Evolutionary conservation across 2,797 vertebrate genomes (phyloP).

Genomic region (Mus minutoides): DNA sequence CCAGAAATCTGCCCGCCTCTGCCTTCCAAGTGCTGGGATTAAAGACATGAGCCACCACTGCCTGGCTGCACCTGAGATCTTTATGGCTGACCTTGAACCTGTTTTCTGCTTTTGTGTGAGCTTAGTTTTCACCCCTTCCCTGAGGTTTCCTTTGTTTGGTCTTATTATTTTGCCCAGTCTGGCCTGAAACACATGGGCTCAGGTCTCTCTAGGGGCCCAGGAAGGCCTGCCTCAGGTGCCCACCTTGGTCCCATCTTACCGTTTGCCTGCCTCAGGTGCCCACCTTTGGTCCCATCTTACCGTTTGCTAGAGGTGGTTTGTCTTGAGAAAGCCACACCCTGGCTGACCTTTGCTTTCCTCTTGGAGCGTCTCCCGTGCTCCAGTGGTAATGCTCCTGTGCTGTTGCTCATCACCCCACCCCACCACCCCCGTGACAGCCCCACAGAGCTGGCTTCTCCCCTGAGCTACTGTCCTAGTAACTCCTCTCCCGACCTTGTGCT

Average conservation of each 20-base stretch:
- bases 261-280: not conserved
- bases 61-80: not conserved
- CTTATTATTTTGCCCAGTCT: not conserved
- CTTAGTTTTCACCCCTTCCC: not conserved
- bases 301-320: not conserved
- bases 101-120: not conserved
- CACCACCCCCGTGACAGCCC: too few species aligned
- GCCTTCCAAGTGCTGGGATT: too few species aligned
- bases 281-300: not conserved
- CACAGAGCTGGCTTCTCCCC: not conserved
- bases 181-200: not conserved
- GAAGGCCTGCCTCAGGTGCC: not conserved
- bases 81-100: not conserved
- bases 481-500: not conserved
- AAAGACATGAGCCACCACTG: too few species aligned
- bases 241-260: not conserved
- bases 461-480: not conserved
- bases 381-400: not conserved
- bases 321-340: not conserved
- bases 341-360: not conserved
- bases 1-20: too few species aligned
- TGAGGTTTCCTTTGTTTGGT: not conserved
- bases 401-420: not conserved
- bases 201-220: not conserved
- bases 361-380: not conserved